Evolutionary conservation across 2,797 vertebrate genomes (phyloP), one percentile per base, ranked within the genome.

Genomic region (Distichodus sexfasciatus): DNA sequence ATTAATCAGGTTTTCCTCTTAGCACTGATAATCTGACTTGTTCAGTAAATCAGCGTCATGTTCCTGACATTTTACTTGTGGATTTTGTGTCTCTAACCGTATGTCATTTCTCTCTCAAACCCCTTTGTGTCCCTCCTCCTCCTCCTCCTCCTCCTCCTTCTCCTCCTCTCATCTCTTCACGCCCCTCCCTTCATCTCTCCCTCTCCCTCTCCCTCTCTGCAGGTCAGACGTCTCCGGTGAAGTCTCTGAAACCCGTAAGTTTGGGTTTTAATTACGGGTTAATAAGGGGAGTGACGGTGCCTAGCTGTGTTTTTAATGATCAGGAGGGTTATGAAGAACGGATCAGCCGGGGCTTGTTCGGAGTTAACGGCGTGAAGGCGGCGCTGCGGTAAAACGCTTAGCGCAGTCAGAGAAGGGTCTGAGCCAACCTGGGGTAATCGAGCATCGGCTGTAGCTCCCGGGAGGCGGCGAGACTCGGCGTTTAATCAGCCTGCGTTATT

Each of bases 201-300:
- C 50, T 53, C 68, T 53, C 17, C 62, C 46, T 69, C 79, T 81
- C 69, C 79, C 3, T 75, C 46, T 76, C 77, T 79, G 62, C 90
- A 99, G 97, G 96, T 91, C 95, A 95, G 75, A 91, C 95, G 1
- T 98, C 97, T 81, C 97, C 97, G 72, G 92, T 94, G 81, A 99
- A 99, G 92, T 91, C 90, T 0, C 79, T 92, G 5, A 93, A 92
- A 83, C 91, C 90, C n/a, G 92, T 93, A 83, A 92, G 92, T 87
- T 83, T 69, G 71, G 59, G 59, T 74, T 81, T 75, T 77, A 75
- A 76, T 79, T 75, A 78, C 54, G 43, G 46, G 24, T 57, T 33
- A 4, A 14, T 60, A 54, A 17, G 60, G 59, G 19, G 6, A 61
- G 23, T 72, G 65, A 63, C 51, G 66, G 69, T 58, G 48, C 47